phyloP scores from a whole-genome alignment of 1,140 invertebrate species.

The Pteromalus puparum region DNA sequence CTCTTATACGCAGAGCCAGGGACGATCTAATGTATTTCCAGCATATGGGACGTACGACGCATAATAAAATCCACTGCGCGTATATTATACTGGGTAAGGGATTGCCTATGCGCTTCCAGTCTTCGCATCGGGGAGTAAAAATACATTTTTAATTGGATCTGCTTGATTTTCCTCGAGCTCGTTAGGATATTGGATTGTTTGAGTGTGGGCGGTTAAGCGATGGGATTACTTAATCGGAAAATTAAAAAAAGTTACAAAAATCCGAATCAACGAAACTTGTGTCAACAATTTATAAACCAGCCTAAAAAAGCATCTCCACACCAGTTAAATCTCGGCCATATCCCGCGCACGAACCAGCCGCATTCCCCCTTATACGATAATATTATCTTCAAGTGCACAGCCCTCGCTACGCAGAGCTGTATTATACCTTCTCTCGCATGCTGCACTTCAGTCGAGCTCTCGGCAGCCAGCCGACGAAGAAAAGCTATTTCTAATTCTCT shows the following conservation, averaged over 20 bases:
- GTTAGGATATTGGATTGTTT: not conserved
- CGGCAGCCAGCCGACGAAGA: not conserved
- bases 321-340: no score
- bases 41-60: constrained; percentile 15
- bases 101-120: not conserved
- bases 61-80: constrained; percentile 11
- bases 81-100: no score
- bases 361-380: not conserved
- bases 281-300: no score
- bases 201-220: no score
- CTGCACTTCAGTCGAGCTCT: no score
- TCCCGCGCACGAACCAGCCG: no score
- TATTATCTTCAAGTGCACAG: constrained; percentile 22
- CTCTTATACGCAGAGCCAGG: not conserved
- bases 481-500: constrained; percentile 25
- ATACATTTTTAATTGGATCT: not conserved
- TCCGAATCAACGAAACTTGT: no score
- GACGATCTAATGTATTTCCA: constrained; percentile 19
- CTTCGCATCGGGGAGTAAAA: not conserved
- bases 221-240: no score
- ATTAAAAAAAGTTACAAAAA: no score
- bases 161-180: constrained; percentile 3
- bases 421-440: no score
- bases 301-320: no score
- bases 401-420: not conserved